phyloP scores from a whole-genome alignment of 2,113 vertebrate genomes.

The Oncorhynchus keta region DNA sequence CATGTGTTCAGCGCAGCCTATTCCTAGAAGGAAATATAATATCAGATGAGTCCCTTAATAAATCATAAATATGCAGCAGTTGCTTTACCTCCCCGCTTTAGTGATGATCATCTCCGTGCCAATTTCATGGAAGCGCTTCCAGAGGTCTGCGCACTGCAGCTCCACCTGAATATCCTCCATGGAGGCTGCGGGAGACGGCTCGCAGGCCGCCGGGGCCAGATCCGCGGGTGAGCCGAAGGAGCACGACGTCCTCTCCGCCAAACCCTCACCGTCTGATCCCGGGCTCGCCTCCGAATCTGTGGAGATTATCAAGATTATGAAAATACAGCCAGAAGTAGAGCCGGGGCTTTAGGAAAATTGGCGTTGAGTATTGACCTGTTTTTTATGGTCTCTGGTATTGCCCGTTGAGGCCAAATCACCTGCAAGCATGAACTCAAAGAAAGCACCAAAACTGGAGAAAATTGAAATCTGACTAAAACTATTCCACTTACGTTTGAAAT shows the following conservation, averaged over 20 bases:
- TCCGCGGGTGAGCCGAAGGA: constrained; percentile 88
- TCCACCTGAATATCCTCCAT: constrained; percentile 99
- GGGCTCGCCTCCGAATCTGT: constrained; percentile 95
- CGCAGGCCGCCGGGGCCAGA: constrained; percentile 73
- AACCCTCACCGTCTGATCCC: constrained; percentile 88
- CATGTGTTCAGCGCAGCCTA: too few species aligned
- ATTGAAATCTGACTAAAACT: background rate
- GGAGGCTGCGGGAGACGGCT: constrained; percentile 78
- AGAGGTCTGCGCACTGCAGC: constrained; percentile 95
- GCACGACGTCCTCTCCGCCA: constrained; percentile 91
- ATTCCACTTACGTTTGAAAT: background rate
- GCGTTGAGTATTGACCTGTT: too few species aligned
- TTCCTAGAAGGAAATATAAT: background rate
- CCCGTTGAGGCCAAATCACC: constrained; percentile 52
- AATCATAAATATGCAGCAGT: background rate
- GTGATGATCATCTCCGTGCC: constrained; percentile 99
- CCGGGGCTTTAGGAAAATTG: background rate
- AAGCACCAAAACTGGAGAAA: constrained; percentile 3
- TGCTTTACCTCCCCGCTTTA: constrained; percentile 92
- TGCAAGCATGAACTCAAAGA: constrained; percentile 39
- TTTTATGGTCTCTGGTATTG: too few species aligned
- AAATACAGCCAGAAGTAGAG: constrained; percentile 26
- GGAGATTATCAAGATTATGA: constrained; percentile 43
- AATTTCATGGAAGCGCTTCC: constrained; percentile 99
- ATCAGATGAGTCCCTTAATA: background rate